Percentiles rank a stretch among this genome's conserved stretches.
phyloP scores from a whole-genome alignment of 2,113 vertebrate species.

The Colistium nudipinnis region DNA sequence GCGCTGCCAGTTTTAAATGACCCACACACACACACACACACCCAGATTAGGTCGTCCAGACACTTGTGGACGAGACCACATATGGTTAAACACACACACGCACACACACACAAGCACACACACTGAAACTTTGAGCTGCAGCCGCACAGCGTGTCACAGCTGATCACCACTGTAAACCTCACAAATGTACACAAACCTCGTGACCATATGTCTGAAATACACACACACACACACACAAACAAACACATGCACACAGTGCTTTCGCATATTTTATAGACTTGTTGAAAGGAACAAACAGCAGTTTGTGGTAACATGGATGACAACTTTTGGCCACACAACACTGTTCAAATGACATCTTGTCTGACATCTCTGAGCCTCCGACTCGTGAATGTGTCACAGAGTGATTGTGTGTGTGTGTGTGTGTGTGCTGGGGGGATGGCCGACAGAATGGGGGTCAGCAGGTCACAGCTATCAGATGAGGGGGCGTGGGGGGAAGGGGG shows the following conservation, averaged over 20 bases:
- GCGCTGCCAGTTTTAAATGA: conserved; percentile 26
- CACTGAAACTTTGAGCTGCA: conserved; percentile 8
- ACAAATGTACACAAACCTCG: conserved; percentile 13
- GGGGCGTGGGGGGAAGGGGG: conserved; percentile 38
- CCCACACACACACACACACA: conserved; percentile 8
- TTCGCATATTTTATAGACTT: neutral
- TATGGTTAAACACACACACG: neutral
- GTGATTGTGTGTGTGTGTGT: conserved; percentile 29
- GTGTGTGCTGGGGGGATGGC: conserved; percentile 37
- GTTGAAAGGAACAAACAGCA: neutral
- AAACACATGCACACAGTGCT: neutral
- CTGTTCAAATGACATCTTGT: conserved; percentile 44
- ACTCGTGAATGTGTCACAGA: conserved; percentile 41
- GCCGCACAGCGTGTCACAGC: conserved; percentile 30
- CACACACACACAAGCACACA: conserved; percentile 4
- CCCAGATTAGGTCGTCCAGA: conserved; percentile 17
- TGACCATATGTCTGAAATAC: conserved; percentile 24
- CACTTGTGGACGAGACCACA: neutral
- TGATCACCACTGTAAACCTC: conserved; percentile 50
- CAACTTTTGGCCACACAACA: conserved; percentile 1
- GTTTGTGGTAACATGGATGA: neutral
- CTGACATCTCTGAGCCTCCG: conserved; percentile 44
- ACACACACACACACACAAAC: conserved; percentile 20
- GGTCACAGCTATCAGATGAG: conserved; percentile 67
- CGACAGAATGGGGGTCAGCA: conserved; percentile 58